These are phyloP conservation scores for Echinometra lucunter DNA, from an alignment of 53 echinoderm and acorn worm genomes.

Conservation along the genomic window DNA sequence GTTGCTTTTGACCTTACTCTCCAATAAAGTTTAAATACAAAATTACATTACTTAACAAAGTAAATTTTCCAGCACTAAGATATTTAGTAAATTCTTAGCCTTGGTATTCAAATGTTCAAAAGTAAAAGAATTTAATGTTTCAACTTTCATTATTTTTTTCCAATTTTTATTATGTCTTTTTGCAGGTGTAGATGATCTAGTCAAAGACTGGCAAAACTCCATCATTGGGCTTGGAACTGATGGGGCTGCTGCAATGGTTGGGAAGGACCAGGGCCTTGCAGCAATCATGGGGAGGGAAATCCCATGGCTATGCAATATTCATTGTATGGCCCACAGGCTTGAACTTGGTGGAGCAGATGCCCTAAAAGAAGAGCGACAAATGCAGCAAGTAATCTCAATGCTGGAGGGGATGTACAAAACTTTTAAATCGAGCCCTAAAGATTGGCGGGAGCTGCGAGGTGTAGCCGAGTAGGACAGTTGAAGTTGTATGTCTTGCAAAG, in stretches of 20 bases:
- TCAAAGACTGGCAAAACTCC: not conserved
- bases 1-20: no score
- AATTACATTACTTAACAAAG: no score
- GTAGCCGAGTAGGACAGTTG: no score
- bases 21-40: no score
- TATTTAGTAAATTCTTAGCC: no score
- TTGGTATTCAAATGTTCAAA: no score
- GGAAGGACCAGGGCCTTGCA: not conserved
- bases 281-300: not conserved
- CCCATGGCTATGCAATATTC: not conserved
- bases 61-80: no score
- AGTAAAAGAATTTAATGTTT: no score
- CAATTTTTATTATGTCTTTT: no score
- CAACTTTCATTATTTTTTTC: no score
- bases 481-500: no score
- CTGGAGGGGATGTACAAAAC: not conserved
- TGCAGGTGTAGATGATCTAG: no score
- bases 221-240: not conserved
- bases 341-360: not conserved
- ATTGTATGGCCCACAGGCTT: not conserved
- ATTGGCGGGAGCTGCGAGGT: not conserved
- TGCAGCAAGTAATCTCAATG: not conserved
- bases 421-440: not conserved
- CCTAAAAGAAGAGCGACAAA: not conserved
- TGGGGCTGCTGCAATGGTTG: not conserved